A percentile compares a stretch with the other conserved stretches of the same genome.
Conservation (phyloP, 2,797 vertebrate species). For the Gymnodraco acuticeps region DNA sequence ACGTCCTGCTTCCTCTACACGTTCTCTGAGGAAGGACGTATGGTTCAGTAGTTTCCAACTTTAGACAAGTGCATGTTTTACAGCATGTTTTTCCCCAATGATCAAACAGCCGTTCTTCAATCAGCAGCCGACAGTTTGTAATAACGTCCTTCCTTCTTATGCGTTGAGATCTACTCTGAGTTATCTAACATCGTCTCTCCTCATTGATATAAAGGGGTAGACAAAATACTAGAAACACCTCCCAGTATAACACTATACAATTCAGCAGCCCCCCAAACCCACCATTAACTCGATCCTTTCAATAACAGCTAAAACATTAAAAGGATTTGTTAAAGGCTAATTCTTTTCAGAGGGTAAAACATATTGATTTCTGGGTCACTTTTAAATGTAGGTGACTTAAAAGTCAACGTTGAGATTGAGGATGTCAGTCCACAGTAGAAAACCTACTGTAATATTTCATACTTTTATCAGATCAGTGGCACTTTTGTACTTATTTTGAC, state of each 20-base stretch:
- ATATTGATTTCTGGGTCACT: conserved; percentile 7
- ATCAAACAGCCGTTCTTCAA: conserved; percentile 37
- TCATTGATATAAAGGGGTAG: conserved; percentile 1
- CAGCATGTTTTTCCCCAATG: conserved; percentile 11
- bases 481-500: conserved; percentile 12
- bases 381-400: conserved; percentile 8
- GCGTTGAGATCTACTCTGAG: neutral
- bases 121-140: conserved; percentile 28
- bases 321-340: conserved; percentile 14
- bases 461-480: conserved; percentile 14
- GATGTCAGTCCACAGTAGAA: conserved; percentile 14
- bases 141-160: conserved; percentile 10
- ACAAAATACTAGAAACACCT: conserved; percentile 33
- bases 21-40: conserved; percentile 49
- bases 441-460: neutral
- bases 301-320: neutral
- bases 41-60: conserved; percentile 36
- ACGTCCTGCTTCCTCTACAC: conserved; percentile 45
- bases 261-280: conserved; percentile 20
- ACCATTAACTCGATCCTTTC: neutral
- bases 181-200: conserved; percentile 3
- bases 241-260: conserved; percentile 11
- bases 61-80: conserved; percentile 37
- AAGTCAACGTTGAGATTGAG: conserved; percentile 10
- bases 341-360: neutral